These are phyloP conservation scores for Anticlea derivata DNA, from an alignment of 2,888 invertebrate genomes.

Conservation along the genomic window DNA sequence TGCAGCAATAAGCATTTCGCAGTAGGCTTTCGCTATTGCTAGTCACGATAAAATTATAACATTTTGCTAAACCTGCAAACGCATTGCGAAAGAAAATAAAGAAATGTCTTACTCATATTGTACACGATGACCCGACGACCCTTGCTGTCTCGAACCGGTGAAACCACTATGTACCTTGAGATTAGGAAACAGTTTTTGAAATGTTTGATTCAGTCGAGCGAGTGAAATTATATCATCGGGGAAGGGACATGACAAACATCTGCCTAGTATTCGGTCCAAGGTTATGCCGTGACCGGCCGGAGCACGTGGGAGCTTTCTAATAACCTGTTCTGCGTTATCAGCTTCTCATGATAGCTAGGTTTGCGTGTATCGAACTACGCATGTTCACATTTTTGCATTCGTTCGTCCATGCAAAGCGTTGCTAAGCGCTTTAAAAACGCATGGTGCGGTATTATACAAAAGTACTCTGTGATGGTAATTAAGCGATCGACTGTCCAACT, in stretches of 20 bases:
- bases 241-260: conserved; percentile 29
- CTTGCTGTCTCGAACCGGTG: conserved; percentile 88
- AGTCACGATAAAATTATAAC: conserved; percentile 12
- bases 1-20: conserved; percentile 25
- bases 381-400: too few species aligned
- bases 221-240: conserved; percentile 52
- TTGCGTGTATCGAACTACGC: conserved; percentile 7
- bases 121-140: conserved; percentile 90
- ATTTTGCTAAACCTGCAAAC: conserved; percentile 33
- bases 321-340: conserved; percentile 13
- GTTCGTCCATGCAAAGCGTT: too few species aligned
- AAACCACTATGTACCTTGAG: conserved; percentile 88
- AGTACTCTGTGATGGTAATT: too few species aligned
- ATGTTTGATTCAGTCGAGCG: conserved; percentile 29
- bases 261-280: conserved; percentile 21
- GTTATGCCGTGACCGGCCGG: conserved; percentile 15
- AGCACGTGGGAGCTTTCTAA: conserved; percentile 22
- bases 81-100: conserved; percentile 33
- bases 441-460: too few species aligned
- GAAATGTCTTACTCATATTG: conserved; percentile 79
- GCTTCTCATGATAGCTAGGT: conserved; percentile 13
- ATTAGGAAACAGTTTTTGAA: conserved; percentile 57
- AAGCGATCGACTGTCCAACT: too few species aligned
- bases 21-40: conserved; percentile 20
- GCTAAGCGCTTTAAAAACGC: too few species aligned